Evolutionary conservation across 2,797 vertebrate genomes (phyloP), one percentile per base, ranked within the genome.

Genomic region (Sebastes jordani): DNA sequence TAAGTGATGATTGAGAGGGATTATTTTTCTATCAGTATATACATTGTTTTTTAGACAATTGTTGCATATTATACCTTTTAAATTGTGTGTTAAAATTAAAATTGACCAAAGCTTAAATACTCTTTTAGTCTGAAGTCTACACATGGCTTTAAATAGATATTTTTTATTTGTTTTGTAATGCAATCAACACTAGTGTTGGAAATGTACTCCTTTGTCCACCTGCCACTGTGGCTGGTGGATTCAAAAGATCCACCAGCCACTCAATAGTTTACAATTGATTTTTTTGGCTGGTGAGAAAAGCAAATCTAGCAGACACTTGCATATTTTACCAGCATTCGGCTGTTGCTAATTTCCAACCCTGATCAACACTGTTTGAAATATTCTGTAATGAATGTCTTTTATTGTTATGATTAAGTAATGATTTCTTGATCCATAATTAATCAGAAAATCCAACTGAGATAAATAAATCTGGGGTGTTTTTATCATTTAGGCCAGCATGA

Each of bases 401-500:
- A 72, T 75, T 58, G 20, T 65, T 18, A 11, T 7, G 5, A 73
- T 89, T 61, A 73, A 81, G 61, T 69, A 73, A 60, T 59, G 7
- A 75, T 65, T 77, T 46, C 38, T 68, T 56, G 7, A 71, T 84
- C 8, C 25, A 78, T 81, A 78, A 73, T 81, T 81, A 20, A 76
- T 67, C 22, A 29, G 3, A 49, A 42, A 61, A 25, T 71, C 29
- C 36, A 34, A 36, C 65, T 69, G 25, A 42, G 63, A 59, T 0
- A 71, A 52, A 52, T 0, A 42, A 58, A 55, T 32, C 8, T 78
- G 20, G 25, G 27, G 9, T 20, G 4, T 30, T 61, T 68, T 76
- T 2, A 54, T 38, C 6, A 46, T 74, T 70, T 9, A 66, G 71
- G 61, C 68, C 22, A 62, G 8, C 30, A 16, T 25, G 25, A 72